Evolutionary conservation across 2,113 vertebrate genomes (phyloP), one percentile per base, ranked within the genome.

Genomic region (Apaloderma vittatum): DNA sequence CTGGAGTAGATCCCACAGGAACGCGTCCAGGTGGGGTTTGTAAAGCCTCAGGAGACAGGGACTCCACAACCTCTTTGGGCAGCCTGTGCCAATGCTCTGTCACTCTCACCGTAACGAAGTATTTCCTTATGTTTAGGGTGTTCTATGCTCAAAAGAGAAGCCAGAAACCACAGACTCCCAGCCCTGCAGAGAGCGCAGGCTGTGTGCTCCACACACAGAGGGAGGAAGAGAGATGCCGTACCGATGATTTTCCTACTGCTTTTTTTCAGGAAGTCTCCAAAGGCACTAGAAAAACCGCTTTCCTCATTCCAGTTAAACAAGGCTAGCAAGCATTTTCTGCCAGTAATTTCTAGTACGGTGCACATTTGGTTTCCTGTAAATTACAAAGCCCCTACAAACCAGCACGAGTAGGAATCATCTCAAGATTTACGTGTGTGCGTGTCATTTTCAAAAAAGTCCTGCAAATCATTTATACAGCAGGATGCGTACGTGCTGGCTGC

Each of bases 281-380:
- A 54, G 51, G 29, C 65, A 27, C 72, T 80, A 78, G 57, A 78
- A 86, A 92, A 93, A 72, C 59, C 86, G 49, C 78, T 87, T 86
- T 74, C 29, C 59, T 70, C 29, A 27, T 86, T 96, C 78, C 92
- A 76, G 67, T 90, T 92, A 93, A 94, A 57, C 13, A 65, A 55
- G 55, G 85, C 58, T 15, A 92, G 52, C 9, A 34, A 92, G 52
- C 9, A 34, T 80, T 92, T 92, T 82, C 67, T 96, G 96, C 94
- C 95, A 86, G 92, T 87, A 96, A 90, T 86, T 88, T 83, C 93
- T 63, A 71, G n/a, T 34, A 66, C 66, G n/a, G 21, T 43, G 22
- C 46, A 77, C 15, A 13, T 74, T 80, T 83, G 43, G 58, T 83
- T 97, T 96, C 92, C 90, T 77, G 81, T 83, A 93, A 93, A 76